Conservation (phyloP, 2,888 invertebrate species). For the Formica aserva region DNA sequence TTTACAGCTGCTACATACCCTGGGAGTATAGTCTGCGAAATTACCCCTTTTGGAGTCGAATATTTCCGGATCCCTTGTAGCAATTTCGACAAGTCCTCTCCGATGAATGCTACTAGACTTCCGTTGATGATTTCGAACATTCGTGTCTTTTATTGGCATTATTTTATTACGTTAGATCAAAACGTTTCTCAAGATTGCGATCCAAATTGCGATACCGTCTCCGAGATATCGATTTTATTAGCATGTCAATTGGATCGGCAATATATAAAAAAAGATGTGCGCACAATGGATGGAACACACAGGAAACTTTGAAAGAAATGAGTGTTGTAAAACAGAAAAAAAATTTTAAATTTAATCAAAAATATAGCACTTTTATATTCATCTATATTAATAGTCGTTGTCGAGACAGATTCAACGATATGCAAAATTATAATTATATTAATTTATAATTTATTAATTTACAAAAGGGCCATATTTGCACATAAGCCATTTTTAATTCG, state of each 20-base stretch:
- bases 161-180: constrained; percentile 15
- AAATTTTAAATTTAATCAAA: too few species aligned
- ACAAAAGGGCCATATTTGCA: neutral
- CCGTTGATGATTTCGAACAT: neutral
- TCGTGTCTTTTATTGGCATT: constrained; percentile 16
- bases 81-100: constrained; percentile 20
- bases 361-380: neutral
- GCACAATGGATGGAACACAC: neutral
- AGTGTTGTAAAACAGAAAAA: neutral
- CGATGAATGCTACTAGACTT: constrained; percentile 3
- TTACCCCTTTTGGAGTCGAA: constrained; percentile 40
- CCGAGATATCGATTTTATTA: constrained; percentile 2
- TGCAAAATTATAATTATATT: neutral
- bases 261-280: neutral
- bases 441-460: neutral
- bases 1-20: constrained; percentile 40
- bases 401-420: neutral
- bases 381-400: neutral
- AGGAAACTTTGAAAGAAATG: neutral
- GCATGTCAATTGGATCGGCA: neutral
- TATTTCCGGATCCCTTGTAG: constrained; percentile 34
- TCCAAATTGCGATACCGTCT: neutral
- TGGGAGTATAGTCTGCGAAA: neutral
- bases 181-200: constrained; percentile 7
- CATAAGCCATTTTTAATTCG: neutral